A percentile compares a stretch with the other conserved stretches of the same genome.
Evolutionary conservation across 2,888 invertebrate species (phyloP).

Genomic region (Polydrusus pterygomalis): DNA sequence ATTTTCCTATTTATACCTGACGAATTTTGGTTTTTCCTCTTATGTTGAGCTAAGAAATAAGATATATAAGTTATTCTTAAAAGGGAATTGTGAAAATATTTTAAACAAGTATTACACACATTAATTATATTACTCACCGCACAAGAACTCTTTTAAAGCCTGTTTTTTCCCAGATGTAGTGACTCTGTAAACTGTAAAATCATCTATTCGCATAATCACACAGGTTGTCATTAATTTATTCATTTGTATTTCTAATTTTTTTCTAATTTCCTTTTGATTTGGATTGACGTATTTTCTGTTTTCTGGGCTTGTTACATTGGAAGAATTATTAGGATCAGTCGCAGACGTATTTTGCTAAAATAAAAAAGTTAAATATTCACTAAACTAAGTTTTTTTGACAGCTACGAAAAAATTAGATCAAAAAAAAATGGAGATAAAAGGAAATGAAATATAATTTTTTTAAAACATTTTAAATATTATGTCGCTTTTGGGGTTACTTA

Average conservation of each 20-base stretch:
- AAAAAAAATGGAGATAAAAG: too few species aligned
- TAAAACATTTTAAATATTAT: too few species aligned
- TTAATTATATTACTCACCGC: slow-evolving; percentile 73
- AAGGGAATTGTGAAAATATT: slow-evolving; percentile 9
- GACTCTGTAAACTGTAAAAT: slow-evolving; percentile 91
- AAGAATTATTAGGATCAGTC: slow-evolving; percentile 26
- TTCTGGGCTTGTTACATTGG: slow-evolving; percentile 51
- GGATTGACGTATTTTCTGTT: slow-evolving; percentile 59
- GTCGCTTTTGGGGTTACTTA: too few species aligned
- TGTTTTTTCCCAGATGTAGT: slow-evolving; percentile 84
- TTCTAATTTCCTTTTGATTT: slow-evolving; percentile 75
- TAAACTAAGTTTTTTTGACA: too few species aligned
- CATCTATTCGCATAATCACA: slow-evolving; percentile 90
- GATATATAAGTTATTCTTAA: slow-evolving; percentile 28
- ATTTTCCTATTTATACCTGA: slow-evolving; percentile 62
- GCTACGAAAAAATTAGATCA: too few species aligned
- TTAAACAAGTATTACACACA: slow-evolving; percentile 9
- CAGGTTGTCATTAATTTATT: slow-evolving; percentile 94
- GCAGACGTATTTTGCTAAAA: slow-evolving; percentile 14
- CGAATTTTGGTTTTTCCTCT: slow-evolving; percentile 73
- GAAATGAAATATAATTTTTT: too few species aligned
- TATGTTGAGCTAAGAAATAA: slow-evolving; percentile 74
- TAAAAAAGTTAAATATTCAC: not conserved
- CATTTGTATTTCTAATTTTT: slow-evolving; percentile 82
- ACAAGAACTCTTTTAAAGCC: slow-evolving; percentile 86